A percentile compares a stretch with the other conserved stretches of the same genome.
phyloP scores from a whole-genome alignment of 2,888 invertebrate species.

The Eupelmus urozonus region DNA sequence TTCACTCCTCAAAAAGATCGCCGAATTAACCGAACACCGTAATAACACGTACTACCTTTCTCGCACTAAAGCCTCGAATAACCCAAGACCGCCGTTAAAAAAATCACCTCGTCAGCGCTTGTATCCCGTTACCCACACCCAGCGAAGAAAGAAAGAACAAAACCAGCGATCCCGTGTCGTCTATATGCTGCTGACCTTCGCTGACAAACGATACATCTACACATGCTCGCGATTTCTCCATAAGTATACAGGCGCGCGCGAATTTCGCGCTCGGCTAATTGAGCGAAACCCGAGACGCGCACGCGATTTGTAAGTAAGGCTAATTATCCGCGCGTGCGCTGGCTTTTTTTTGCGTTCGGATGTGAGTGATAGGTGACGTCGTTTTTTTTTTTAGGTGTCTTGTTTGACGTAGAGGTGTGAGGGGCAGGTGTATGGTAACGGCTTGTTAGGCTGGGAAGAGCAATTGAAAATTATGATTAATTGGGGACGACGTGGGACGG shows the following conservation, averaged over 20 bases:
- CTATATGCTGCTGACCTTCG: not conserved
- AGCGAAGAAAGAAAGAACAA: not conserved
- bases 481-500: not conserved
- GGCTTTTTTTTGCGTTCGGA: not conserved
- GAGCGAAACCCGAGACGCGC: slow-evolving; percentile 32
- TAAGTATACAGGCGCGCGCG: slow-evolving; percentile 48
- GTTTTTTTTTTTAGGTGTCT: not conserved
- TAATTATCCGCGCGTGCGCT: slow-evolving; percentile 3
- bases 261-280: slow-evolving; percentile 61
- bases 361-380: too few relatives aligned
- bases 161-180: not conserved
- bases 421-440: too few relatives aligned
- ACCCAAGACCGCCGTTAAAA: not conserved
- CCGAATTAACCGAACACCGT: too few relatives aligned
- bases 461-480: slow-evolving; percentile 2
- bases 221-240: slow-evolving; percentile 39
- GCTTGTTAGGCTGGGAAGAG: too few relatives aligned
- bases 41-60: too few relatives aligned
- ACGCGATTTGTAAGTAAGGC: not conserved
- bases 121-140: not conserved
- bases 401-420: too few relatives aligned
- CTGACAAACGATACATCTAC: not conserved
- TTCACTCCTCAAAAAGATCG: too few relatives aligned
- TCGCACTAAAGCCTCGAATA: too few relatives aligned
- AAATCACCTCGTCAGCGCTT: not conserved